Evolutionary conservation across 2,113 vertebrate genomes (phyloP), one percentile per base, ranked within the genome.

Genomic region (Xenotilapia flavipinnis): DNA sequence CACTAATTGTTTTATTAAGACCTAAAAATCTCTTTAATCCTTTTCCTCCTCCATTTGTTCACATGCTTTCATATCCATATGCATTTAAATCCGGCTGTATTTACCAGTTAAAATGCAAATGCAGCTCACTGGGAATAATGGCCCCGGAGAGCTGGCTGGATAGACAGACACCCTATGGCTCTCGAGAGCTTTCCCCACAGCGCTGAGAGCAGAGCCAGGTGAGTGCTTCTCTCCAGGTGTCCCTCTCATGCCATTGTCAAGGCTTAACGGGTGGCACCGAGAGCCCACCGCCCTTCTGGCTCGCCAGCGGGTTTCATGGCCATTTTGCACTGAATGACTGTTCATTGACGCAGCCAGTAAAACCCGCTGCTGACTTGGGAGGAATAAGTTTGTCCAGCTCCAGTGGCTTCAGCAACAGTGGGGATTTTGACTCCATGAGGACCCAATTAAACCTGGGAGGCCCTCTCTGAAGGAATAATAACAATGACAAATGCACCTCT

Each of bases 361-460:
- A 88, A 55, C 82, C 70, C 6, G 9, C 23, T 60, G 62, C 88
- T 81, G 86, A 79, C 75, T 47, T 75, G 87, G 73, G 83, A 85
- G 90, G 92, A 65, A 79, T 49, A 89, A 88, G 79, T 36, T 36
- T 85, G 88, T 89, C 90, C 86, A 87, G 82, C 77, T 81, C 38
- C 9, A 14, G 86, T 51, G 85, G 85, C 90, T 90, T 73, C 79
- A 79, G 83, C 82, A 86, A 89, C 86, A 84, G 86, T 6, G 36
- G 83, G 81, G 89, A 90, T 91, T 90, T 92, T 91, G 92, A 94
- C 91, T 95, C 95, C 94, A 93, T 87, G 89, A 96, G 94, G 94
- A 95, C 90, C 94, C 92, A 96, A 95, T 96, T 96, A 95, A 94
- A 94, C 90, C 83, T 91, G 89, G 87, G 90, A 93, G 93, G 90